Evolutionary conservation across 1,140 invertebrate genomes (phyloP).

Genomic region (Apolygus lucorum): DNA sequence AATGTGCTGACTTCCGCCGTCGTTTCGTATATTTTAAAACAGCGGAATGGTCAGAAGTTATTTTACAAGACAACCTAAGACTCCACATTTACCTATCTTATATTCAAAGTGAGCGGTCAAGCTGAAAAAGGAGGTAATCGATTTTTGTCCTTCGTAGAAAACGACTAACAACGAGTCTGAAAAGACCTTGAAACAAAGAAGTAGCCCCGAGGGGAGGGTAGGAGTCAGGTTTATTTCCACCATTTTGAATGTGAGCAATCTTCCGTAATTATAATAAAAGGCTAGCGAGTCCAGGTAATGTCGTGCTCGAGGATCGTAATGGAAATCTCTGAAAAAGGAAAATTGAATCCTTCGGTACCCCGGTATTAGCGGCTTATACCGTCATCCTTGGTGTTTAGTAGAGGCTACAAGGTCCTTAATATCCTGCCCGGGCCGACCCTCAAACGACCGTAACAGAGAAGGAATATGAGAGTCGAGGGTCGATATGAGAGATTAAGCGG

Average conservation of each 20-base stretch:
- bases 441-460: no score
- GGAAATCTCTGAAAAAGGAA: slow-evolving; percentile 1
- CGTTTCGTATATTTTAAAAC: no score
- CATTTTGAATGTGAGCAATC: background rate
- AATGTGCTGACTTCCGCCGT: no score
- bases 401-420: background rate
- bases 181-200: background rate
- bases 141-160: background rate
- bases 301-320: background rate
- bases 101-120: background rate
- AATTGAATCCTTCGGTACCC: background rate
- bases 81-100: no score
- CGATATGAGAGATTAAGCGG: no score
- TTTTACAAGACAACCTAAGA: no score
- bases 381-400: background rate
- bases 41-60: no score
- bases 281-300: background rate
- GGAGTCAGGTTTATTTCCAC: no score
- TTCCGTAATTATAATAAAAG: slow-evolving; percentile 2
- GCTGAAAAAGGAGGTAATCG: background rate
- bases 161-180: background rate
- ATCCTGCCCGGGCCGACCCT: no score
- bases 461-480: no score
- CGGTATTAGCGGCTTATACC: background rate
- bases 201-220: background rate